Evolutionary conservation across 2,113 vertebrate genomes (phyloP).

Genomic region (Poecilia latipinna): DNA sequence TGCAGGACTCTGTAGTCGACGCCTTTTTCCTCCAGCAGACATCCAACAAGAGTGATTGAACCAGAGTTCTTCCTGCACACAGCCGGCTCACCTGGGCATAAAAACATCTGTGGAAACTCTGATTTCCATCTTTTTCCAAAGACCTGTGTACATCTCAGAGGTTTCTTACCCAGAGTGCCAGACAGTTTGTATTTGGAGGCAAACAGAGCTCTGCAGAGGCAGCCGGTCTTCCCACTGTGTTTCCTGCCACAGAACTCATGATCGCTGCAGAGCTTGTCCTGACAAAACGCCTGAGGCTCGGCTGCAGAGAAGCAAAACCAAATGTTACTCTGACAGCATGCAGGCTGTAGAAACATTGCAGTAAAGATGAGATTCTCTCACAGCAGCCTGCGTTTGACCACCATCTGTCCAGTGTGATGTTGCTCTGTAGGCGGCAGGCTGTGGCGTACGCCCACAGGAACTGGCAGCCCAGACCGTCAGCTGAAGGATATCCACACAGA

Average conservation of each 20-base stretch:
- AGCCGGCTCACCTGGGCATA: not conserved
- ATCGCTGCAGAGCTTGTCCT: not conserved
- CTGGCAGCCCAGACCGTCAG: slow-evolving; percentile 6
- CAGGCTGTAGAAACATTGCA: not conserved
- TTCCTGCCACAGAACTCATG: slow-evolving; percentile 19
- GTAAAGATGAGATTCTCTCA: not conserved
- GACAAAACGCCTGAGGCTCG: not conserved
- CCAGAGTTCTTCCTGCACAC: not conserved
- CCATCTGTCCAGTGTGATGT: not conserved
- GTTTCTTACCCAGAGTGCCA: not conserved
- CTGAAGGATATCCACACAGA: slow-evolving; percentile 9
- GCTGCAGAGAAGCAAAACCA: not conserved
- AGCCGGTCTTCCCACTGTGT: not conserved
- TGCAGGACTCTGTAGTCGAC: not conserved
- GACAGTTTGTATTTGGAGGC: not conserved
- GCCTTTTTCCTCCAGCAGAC: not conserved
- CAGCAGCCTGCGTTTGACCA: not conserved
- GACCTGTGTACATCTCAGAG: not conserved
- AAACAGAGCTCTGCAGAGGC: slow-evolving; percentile 16
- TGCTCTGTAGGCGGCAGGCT: not conserved
- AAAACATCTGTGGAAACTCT: too few relatives aligned
- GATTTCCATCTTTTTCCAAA: not conserved
- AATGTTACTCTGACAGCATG: not conserved
- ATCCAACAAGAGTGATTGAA: not conserved
- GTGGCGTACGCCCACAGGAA: slow-evolving; percentile 12